A percentile compares a stretch with the other conserved stretches of the same genome.
phyloP scores from a whole-genome alignment of 1,140 invertebrate species.

The Drosophila ananassae region DNA sequence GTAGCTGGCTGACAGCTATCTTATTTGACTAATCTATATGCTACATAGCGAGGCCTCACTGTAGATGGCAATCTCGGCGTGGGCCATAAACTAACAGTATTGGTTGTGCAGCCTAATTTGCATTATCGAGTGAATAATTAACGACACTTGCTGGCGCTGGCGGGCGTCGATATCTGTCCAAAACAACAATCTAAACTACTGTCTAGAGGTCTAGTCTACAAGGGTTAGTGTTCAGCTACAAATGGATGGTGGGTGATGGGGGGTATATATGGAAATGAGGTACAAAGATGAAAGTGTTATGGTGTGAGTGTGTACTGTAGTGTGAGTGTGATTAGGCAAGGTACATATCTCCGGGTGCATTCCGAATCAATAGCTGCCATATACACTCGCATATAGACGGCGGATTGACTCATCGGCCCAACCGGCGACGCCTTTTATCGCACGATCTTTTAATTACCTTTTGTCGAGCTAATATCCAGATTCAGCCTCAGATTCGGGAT shows the following conservation, averaged over 20 bases:
- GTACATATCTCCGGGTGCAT: slow-evolving; percentile 32
- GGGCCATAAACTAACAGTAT: slow-evolving; percentile 52
- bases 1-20: too few species aligned
- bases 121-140: slow-evolving; percentile 50
- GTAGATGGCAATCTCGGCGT: slow-evolving; percentile 25
- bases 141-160: slow-evolving; percentile 15
- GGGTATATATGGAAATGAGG: slow-evolving; percentile 1
- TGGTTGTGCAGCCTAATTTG: slow-evolving; percentile 49
- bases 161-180: slow-evolving; percentile 1
- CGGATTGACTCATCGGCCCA: slow-evolving; percentile 40
- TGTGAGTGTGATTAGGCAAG: slow-evolving; percentile 11
- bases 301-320: slow-evolving; percentile 4
- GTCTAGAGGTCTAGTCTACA: slow-evolving; percentile 37
- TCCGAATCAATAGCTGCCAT: slow-evolving; percentile 45
- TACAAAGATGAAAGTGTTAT: slow-evolving; percentile 8
- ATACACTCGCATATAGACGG: neutral
- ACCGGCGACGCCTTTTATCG: slow-evolving; percentile 39
- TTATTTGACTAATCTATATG: too few species aligned
- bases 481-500: slow-evolving; percentile 16
- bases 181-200: slow-evolving; percentile 55
- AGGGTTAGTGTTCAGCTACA: slow-evolving; percentile 26
- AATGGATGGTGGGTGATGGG: neutral
- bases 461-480: slow-evolving; percentile 29
- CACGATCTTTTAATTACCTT: slow-evolving; percentile 46
- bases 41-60: neutral